phyloP scores from a whole-genome alignment of 2,888 invertebrate genomes.

The Sesamia inferens region DNA sequence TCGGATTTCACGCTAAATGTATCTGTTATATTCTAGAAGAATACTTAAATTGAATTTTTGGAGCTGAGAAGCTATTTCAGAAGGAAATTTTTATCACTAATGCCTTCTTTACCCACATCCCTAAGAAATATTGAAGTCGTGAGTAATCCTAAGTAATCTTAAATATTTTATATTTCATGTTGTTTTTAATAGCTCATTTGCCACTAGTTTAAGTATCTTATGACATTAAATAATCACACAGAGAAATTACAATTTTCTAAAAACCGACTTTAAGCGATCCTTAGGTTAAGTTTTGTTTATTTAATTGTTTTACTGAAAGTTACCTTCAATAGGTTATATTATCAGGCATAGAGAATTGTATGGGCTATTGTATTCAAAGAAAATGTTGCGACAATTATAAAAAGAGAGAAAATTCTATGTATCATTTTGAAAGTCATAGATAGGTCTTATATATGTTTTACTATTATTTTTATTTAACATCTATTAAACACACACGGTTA shows the following conservation, averaged over 20 bases:
- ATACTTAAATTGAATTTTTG: neutral
- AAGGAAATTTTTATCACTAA: neutral
- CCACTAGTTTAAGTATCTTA: neutral
- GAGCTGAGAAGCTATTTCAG: neutral
- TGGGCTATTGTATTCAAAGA: neutral
- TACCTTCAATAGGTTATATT: neutral
- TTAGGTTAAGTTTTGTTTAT: neutral
- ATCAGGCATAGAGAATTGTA: neutral
- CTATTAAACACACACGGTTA: neutral
- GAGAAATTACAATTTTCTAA: neutral
- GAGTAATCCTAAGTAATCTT: neutral
- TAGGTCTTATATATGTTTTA: neutral
- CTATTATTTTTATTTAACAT: neutral
- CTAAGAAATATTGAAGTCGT: neutral
- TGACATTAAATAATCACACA: neutral
- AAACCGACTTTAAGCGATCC: neutral
- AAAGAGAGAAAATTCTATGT: neutral
- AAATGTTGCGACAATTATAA: neutral
- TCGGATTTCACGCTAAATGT: neutral
- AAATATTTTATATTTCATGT: neutral
- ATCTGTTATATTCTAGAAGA: neutral
- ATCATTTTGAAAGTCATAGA: neutral
- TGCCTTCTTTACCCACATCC: neutral
- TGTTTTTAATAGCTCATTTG: neutral
- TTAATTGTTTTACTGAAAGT: neutral